phyloP scores from a whole-genome alignment of 2,888 invertebrate species.

The Rhodophaea formosa region DNA sequence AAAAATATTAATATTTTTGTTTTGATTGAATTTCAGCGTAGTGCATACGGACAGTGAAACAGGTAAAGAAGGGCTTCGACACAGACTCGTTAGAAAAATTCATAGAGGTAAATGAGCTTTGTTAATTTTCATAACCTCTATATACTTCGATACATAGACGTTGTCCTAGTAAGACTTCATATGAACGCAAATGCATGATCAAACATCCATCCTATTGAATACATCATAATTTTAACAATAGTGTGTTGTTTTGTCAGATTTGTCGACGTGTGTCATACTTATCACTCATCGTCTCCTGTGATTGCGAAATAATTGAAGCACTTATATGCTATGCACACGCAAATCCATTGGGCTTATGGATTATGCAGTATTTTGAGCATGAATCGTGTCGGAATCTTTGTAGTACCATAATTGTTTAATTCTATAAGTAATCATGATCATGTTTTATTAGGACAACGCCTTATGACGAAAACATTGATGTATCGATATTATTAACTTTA shows the following conservation, averaged over 20 bases:
- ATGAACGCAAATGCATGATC: not conserved
- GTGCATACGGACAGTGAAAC: slow-evolving; percentile 60
- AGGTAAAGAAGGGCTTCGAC: slow-evolving; percentile 67
- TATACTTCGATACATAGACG: slow-evolving; percentile 21
- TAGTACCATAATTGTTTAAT: too few species aligned
- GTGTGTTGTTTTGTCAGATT: not conserved
- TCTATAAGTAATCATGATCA: not conserved
- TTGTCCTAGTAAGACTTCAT: slow-evolving; percentile 14
- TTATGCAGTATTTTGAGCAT: too few species aligned
- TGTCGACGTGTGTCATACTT: not conserved
- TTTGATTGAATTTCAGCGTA: slow-evolving; percentile 39
- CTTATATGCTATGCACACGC: not conserved
- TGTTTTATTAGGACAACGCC: slow-evolving; percentile 5
- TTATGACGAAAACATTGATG: not conserved
- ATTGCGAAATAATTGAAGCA: not conserved
- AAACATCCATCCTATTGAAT: too few species aligned
- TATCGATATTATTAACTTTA: too few species aligned
- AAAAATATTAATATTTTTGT: not conserved
- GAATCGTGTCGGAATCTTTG: not conserved
- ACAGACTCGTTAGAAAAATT: slow-evolving; percentile 71
- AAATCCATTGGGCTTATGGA: not conserved
- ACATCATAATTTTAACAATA: not conserved
- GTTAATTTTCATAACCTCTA: slow-evolving; percentile 21
- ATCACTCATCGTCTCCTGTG: not conserved
- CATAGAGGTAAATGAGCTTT: slow-evolving; percentile 58